These are phyloP conservation scores for Trichogramma evanescens DNA, from an alignment of 2,888 invertebrate species.

Conservation along the genomic window DNA sequence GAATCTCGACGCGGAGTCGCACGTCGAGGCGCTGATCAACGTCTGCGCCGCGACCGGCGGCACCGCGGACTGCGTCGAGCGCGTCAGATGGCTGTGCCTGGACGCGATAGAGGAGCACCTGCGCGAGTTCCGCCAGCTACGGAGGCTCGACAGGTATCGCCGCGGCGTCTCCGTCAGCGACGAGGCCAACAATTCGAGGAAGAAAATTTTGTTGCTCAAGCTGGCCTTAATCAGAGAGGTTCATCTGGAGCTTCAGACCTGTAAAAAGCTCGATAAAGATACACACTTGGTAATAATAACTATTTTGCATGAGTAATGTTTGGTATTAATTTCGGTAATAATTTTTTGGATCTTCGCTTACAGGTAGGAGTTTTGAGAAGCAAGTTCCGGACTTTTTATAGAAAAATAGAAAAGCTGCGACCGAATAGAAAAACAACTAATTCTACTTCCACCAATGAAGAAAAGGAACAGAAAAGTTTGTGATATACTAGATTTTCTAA, in stretches of 20 bases:
- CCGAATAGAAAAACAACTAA: not conserved
- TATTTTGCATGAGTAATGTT: not conserved
- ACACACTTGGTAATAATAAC: constrained; percentile 24
- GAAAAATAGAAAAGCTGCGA: constrained; percentile 21
- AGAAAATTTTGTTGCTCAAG: constrained; percentile 35
- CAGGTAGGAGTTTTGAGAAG: constrained; percentile 20
- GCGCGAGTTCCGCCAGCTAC: constrained; percentile 32
- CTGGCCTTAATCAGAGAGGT: constrained; percentile 38
- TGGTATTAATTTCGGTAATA: not conserved
- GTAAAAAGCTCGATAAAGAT: constrained; percentile 31
- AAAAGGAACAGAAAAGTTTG: too few relatives aligned
- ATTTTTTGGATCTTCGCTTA: not conserved
- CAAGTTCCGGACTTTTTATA: constrained; percentile 26
- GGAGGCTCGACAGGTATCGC: constrained; percentile 24
- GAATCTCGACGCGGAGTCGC: constrained; percentile 52
- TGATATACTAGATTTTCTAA: too few relatives aligned
- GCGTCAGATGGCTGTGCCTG: constrained; percentile 38
- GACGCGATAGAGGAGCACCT: constrained; percentile 39
- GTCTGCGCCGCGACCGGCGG: constrained; percentile 37
- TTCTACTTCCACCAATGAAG: too few relatives aligned
- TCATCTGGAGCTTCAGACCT: constrained; percentile 36
- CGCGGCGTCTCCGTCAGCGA: not conserved
- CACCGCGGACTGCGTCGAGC: constrained; percentile 36
- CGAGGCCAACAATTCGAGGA: not conserved
- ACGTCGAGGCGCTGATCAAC: constrained; percentile 41